Conservation (phyloP, 1,140 invertebrate species). For the Cotesia typhae region DNA sequence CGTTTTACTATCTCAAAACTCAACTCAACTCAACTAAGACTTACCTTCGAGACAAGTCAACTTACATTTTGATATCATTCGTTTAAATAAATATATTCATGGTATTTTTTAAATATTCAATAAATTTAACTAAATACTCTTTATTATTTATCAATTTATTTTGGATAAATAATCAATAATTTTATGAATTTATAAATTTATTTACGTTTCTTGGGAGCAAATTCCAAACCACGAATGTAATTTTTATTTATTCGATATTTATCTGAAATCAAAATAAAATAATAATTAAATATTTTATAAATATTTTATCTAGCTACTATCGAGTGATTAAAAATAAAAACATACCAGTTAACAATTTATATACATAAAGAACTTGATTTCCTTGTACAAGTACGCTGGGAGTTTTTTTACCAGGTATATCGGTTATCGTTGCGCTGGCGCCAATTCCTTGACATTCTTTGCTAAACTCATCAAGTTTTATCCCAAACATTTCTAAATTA, state of each 20-base stretch:
- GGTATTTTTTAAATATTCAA: neutral
- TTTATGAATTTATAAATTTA: conserved; percentile 34
- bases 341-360: conserved; percentile 76
- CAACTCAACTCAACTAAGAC: neutral
- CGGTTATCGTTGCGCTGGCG: conserved; percentile 84
- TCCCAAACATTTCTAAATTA: conserved; percentile 86
- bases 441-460: conserved; percentile 87
- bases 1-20: conserved; percentile 18
- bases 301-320: neutral
- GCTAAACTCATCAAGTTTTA: conserved; percentile 80
- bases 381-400: conserved; percentile 89
- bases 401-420: conserved; percentile 76
- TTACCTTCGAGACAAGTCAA: neutral
- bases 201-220: conserved; percentile 72
- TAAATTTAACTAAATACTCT: neutral
- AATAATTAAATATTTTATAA: conserved; percentile 25
- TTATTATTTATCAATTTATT: neutral
- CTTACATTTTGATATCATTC: neutral
- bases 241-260: conserved; percentile 74
- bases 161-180: neutral
- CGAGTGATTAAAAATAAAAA: conserved; percentile 20
- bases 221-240: conserved; percentile 73
- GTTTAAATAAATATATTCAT: neutral
- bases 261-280: conserved; percentile 56
- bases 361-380: conserved; percentile 85